Evolutionary conservation across 1,140 invertebrate species (phyloP).

Genomic region (Anoplophora glabripennis): DNA sequence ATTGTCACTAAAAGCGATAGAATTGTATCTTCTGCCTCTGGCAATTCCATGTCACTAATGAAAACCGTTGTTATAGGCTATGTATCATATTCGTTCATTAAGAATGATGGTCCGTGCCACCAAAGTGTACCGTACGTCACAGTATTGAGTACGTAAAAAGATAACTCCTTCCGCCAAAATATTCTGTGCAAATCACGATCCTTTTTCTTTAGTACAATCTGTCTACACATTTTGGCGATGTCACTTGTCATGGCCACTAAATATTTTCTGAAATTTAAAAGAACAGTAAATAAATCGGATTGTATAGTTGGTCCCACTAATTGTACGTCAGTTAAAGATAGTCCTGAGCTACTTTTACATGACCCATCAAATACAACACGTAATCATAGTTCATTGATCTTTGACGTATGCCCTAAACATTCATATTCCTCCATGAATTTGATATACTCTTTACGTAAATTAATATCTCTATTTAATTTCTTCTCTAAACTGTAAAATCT

Average conservation of each 20-base stretch:
- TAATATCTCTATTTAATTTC: constrained; percentile 6
- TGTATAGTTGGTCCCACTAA: constrained; percentile 34
- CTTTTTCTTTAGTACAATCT: constrained; percentile 3
- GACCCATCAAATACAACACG: constrained; percentile 40
- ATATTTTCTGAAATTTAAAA: not conserved
- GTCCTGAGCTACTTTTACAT: constrained; percentile 5
- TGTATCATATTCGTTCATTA: too few species aligned
- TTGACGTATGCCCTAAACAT: constrained; percentile 32
- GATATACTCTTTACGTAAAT: constrained; percentile 29
- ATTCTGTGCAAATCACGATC: not conserved
- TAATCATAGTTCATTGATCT: constrained; percentile 7
- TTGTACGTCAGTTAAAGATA: constrained; percentile 25
- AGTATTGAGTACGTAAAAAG: not conserved
- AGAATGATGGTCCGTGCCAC: too few species aligned
- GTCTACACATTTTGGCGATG: constrained; percentile 12
- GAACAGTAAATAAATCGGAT: constrained; percentile 17
- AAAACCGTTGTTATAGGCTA: too few species aligned
- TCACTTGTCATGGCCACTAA: not conserved
- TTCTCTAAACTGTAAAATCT: constrained; percentile 9
- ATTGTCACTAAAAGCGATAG: too few species aligned
- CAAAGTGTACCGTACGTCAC: constrained; percentile 4
- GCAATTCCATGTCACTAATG: too few species aligned
- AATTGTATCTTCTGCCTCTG: too few species aligned
- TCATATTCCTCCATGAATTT: constrained; percentile 40
- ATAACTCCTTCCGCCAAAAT: constrained; percentile 5